phyloP scores from a whole-genome alignment of 92 coral and sea anemone genomes.

The Galaxea fascicularis region DNA sequence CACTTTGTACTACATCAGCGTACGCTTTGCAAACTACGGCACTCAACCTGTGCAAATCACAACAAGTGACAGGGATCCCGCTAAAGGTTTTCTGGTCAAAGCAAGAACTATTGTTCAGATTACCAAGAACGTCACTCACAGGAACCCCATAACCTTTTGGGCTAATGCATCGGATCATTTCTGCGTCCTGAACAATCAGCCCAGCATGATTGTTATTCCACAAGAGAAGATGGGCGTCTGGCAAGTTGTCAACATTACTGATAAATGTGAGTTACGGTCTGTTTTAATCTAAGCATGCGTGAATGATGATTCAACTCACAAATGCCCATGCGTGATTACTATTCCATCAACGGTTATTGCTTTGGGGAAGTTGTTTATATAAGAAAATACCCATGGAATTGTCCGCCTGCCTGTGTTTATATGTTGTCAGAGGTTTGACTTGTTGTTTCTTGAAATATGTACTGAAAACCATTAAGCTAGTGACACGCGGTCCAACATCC shows the following conservation, averaged over 20 bases:
- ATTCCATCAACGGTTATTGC: too few species aligned
- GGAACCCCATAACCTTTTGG: conserved; percentile 72
- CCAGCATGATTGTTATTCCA: conserved; percentile 75
- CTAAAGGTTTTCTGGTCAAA: conserved; percentile 64
- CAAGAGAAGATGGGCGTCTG: conserved; percentile 49
- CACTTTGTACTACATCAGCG: conserved; percentile 59
- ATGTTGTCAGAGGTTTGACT: too few species aligned
- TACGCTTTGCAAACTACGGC: conserved; percentile 83
- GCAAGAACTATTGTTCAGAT: conserved; percentile 71
- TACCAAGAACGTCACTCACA: conserved; percentile 77
- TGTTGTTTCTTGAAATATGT: too few species aligned
- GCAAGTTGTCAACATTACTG: conserved; percentile 66
- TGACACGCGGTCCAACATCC: too few species aligned
- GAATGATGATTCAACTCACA: background rate
- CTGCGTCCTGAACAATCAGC: conserved; percentile 83
- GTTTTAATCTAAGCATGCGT: background rate
- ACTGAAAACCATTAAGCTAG: too few species aligned
- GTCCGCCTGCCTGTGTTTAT: too few species aligned
- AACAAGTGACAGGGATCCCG: conserved; percentile 75
- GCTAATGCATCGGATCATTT: conserved; percentile 65
- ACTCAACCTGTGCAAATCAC: conserved; percentile 69
- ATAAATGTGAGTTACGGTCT: conserved; percentile 55
- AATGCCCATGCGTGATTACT: too few species aligned
- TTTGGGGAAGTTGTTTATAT: too few species aligned
- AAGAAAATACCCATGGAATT: too few species aligned